A percentile compares a stretch with the other conserved stretches of the same genome.
These are phyloP conservation scores for Odocoileus virginianus DNA, from an alignment of 2,113 vertebrate species.

Conservation along the genomic window DNA sequence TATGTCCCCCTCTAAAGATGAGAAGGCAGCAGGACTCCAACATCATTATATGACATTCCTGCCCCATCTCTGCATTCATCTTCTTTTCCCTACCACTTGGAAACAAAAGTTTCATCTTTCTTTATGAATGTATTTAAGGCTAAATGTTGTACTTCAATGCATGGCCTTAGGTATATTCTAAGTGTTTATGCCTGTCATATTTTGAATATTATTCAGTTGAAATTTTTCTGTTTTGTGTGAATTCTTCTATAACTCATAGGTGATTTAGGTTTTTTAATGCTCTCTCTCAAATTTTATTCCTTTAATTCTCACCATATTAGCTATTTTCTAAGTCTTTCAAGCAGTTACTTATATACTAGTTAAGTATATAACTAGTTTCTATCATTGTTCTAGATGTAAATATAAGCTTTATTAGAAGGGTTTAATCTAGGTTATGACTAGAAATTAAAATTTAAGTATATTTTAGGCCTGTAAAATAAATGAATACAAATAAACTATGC, in stretches of 20 bases:
- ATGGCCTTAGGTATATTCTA: background rate
- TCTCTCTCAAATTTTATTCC: background rate
- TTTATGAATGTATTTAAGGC: background rate
- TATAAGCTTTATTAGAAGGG: background rate
- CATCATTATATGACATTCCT: background rate
- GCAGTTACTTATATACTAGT: background rate
- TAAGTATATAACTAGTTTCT: background rate
- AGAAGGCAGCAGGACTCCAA: no score
- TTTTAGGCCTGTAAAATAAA: background rate
- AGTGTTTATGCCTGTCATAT: background rate
- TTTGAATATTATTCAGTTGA: background rate
- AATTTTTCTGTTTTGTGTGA: background rate
- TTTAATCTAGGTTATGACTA: background rate
- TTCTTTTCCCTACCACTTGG: background rate
- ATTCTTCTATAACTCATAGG: background rate
- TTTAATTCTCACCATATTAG: background rate
- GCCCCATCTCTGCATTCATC: no score
- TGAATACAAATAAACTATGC: background rate
- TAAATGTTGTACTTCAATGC: background rate
- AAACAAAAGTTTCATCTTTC: background rate
- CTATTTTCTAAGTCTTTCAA: background rate
- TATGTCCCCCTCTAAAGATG: background rate
- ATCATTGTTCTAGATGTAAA: background rate
- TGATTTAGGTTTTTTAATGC: background rate
- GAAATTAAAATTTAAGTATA: background rate